Conservation (phyloP, 1,140 invertebrate genomes). For the Agraylea sexmaculata region DNA sequence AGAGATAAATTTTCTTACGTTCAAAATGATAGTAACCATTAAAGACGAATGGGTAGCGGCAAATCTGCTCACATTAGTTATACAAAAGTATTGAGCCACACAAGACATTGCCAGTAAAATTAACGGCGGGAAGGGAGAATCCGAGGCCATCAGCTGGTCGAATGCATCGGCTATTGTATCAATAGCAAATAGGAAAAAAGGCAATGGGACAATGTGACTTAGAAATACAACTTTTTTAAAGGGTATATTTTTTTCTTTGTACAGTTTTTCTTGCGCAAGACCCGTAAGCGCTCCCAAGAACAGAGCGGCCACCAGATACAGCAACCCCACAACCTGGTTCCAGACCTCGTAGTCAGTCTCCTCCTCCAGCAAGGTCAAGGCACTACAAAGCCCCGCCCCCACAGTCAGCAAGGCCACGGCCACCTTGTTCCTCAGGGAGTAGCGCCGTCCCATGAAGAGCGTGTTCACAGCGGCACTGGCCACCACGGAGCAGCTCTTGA, state of each 20-base stretch:
- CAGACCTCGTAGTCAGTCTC: constrained; percentile 5
- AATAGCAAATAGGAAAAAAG: constrained; percentile 15
- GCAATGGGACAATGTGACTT: constrained; percentile 17
- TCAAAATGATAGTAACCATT: constrained; percentile 17
- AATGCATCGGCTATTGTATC: constrained; percentile 13
- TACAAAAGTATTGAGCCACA: constrained; percentile 18
- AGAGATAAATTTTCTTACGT: constrained; percentile 19
- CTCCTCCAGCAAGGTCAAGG: constrained; percentile 8
- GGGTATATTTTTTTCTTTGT: constrained; percentile 15
- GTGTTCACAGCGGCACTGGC: constrained; percentile 17
- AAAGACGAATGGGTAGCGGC: constrained; percentile 17
- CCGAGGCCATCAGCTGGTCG: constrained; percentile 8
- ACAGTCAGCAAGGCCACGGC: constrained; percentile 14
- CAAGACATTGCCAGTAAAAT: constrained; percentile 14
- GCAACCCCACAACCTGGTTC: constrained; percentile 14
- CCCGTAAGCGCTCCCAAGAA: constrained; percentile 17
- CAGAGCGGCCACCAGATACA: constrained; percentile 12
- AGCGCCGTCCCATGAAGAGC: constrained; percentile 10
- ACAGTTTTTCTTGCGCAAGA: constrained; percentile 17
- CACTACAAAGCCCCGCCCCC: constrained; percentile 16
- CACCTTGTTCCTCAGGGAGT: constrained; percentile 13
- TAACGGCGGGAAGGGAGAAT: no score
- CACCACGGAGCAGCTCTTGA: constrained; percentile 16
- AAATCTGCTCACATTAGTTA: constrained; percentile 17
- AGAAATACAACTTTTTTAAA: constrained; percentile 18